phyloP scores from a whole-genome alignment of 2,797 vertebrate genomes.

The Halcyon badia region DNA sequence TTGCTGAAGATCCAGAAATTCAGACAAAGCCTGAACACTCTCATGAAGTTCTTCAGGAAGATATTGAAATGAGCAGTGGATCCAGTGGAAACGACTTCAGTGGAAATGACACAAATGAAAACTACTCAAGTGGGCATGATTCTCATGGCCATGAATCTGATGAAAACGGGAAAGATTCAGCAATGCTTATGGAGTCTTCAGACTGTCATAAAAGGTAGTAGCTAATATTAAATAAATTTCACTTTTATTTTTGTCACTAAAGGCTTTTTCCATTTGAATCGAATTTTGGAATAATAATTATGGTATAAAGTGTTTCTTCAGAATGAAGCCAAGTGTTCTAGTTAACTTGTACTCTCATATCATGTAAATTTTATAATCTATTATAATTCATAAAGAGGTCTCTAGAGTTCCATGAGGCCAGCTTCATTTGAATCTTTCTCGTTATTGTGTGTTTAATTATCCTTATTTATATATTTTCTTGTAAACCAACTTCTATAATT shows the following conservation, averaged over 20 bases:
- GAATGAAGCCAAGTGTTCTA: neutral
- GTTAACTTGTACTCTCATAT: neutral
- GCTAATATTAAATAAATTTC: neutral
- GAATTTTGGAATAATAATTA: neutral
- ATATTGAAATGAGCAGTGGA: constrained; percentile 89
- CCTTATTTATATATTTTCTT: neutral
- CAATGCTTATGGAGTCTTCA: constrained; percentile 84
- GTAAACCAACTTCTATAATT: neutral
- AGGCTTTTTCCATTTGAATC: neutral
- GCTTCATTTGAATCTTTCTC: neutral
- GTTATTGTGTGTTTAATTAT: neutral
- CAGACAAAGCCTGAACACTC: constrained; percentile 68
- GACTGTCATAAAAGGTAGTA: constrained; percentile 87
- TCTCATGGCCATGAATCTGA: constrained; percentile 87
- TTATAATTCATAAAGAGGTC: neutral
- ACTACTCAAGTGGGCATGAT: constrained; percentile 85
- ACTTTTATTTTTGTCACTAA: neutral
- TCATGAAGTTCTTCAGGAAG: constrained; percentile 83
- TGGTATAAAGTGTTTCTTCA: neutral
- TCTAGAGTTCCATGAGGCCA: neutral
- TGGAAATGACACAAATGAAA: constrained; percentile 84
- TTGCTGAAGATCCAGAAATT: constrained; percentile 84
- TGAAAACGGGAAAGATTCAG: constrained; percentile 86
- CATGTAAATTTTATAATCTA: neutral
- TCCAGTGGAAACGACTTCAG: constrained; percentile 86